Percentiles rank a stretch among this genome's conserved stretches.
Conservation (phyloP, 2,888 invertebrate genomes). For the Biston betularia region DNA sequence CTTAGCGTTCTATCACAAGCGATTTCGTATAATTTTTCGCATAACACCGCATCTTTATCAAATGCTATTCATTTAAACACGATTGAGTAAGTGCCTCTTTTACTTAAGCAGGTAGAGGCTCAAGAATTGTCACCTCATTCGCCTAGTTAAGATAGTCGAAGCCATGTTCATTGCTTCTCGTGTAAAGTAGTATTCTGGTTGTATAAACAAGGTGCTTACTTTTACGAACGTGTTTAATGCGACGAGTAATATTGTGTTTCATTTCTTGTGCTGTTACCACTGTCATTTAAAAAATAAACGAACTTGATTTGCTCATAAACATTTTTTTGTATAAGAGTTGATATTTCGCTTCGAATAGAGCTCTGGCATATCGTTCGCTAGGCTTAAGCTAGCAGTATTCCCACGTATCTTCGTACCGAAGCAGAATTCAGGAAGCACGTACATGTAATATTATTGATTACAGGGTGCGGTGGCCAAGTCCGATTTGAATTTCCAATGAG, state of each 20-base stretch:
- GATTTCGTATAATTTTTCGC: conserved; percentile 51
- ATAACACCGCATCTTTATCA: conserved; percentile 50
- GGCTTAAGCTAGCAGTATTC: conserved; percentile 48
- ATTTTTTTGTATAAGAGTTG: conserved; percentile 3
- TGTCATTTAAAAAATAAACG: conserved; percentile 17
- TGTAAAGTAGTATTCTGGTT: conserved; percentile 46
- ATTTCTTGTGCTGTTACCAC: conserved; percentile 20
- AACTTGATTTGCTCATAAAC: conserved; percentile 1
- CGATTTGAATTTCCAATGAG: conserved; percentile 86
- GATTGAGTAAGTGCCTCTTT: conserved; percentile 59
- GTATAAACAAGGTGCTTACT: conserved; percentile 50
- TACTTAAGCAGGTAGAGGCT: conserved; percentile 54
- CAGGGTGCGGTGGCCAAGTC: conserved; percentile 76
- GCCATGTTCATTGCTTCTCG: conserved; percentile 45
- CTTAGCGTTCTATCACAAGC: conserved; percentile 52
- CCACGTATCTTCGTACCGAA: conserved; percentile 53
- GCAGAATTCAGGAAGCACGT: conserved; percentile 77
- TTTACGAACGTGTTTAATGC: conserved; percentile 40
- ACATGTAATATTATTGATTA: conserved; percentile 86
- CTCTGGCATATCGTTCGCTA: conserved; percentile 36
- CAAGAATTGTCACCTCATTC: conserved; percentile 68
- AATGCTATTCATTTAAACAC: conserved; percentile 59
- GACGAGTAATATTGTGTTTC: conserved; percentile 35
- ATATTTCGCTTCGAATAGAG: conserved; percentile 17
- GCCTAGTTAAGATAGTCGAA: conserved; percentile 63